phyloP scores from a whole-genome alignment of 1,140 invertebrate species.

The Tetramorium parvispinum region DNA sequence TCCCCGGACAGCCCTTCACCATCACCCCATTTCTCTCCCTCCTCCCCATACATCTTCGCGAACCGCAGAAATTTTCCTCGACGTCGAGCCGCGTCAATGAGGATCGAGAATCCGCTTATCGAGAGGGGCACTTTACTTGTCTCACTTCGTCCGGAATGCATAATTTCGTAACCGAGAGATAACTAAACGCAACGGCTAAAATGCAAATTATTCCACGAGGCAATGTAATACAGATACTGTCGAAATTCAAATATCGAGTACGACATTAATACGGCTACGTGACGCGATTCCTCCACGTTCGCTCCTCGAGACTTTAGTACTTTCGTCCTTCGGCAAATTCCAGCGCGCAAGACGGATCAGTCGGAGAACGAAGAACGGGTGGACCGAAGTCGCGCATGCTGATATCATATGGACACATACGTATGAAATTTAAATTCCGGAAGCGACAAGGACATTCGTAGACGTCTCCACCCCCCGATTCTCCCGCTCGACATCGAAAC shows the following conservation, averaged over 20 bases:
- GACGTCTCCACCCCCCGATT: constrained; percentile 17
- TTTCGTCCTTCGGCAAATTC: not conserved
- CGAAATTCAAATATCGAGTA: constrained; percentile 11
- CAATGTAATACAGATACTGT: not conserved
- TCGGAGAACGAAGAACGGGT: constrained; percentile 10
- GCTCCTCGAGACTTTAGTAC: not conserved
- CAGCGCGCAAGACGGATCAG: constrained; percentile 46
- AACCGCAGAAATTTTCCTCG: constrained; percentile 40
- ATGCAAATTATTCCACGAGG: not conserved
- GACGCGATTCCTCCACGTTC: not conserved
- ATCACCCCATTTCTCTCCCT: constrained; percentile 8
- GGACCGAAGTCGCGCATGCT: constrained; percentile 44
- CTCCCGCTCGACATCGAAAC: constrained; percentile 48
- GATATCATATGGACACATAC: constrained; percentile 30
- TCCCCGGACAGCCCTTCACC: constrained; percentile 31
- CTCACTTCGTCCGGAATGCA: not conserved
- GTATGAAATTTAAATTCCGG: constrained; percentile 75
- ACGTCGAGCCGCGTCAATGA: not conserved
- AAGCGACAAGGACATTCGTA: constrained; percentile 60
- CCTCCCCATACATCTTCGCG: constrained; percentile 38
- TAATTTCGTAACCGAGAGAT: not conserved
- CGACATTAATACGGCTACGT: constrained; percentile 5
- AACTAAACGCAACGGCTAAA: not conserved
- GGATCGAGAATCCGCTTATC: constrained; percentile 22
- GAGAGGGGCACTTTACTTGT: not conserved